Evolutionary conservation across 2,888 invertebrate species (phyloP), one percentile per base, ranked within the genome.

Genomic region (Tachina fera): DNA sequence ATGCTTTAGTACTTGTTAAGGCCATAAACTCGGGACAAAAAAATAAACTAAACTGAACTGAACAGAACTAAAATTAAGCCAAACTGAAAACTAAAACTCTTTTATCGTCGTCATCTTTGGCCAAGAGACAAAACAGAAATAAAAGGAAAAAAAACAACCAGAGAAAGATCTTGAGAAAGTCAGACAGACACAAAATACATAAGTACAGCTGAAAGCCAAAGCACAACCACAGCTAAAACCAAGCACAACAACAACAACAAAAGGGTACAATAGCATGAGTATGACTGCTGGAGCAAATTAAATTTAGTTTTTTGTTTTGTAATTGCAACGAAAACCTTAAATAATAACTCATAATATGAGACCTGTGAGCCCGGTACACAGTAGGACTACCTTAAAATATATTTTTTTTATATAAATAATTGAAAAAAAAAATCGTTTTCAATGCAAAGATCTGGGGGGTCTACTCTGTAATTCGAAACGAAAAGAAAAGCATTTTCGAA

Each of bases 121-220:
- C 75, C 79, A 75, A 75, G 68, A 74, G 83, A 75, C 63, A 49
- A 58, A 70, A 39, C 41, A 22, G 39, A 5, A 22, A 19, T 49
- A 22, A 49, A 9, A 22, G 45, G 11, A 56, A 11, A 74, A 11
- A 74, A 41, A n/a, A 70, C 14, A 53, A 19, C 19, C 43, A 75
- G 65, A 80, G 75, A 84, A 84, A 84, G 79, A 79, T 84, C 79
- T 80, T 75, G 79, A 75, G 75, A 70, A 81, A 84, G 72, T 81
- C 71, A 79, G 70, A 75, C 39, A 56, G 70, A 75, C 39, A 56
- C 19, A 63, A 63, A 45, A 10, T 31, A 45, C 49, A 65, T 10
- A 47, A 47, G 14, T 31, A 31, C 45, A 49, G 31, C 53, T 58
- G 22, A 67, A 74, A 74, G 51, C 41, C 65, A 81, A 81, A 81